Percentiles rank a stretch among this genome's conserved stretches.
Evolutionary conservation across 2,113 vertebrate genomes (phyloP).

Genomic region (Galemys pyrenaicus): DNA sequence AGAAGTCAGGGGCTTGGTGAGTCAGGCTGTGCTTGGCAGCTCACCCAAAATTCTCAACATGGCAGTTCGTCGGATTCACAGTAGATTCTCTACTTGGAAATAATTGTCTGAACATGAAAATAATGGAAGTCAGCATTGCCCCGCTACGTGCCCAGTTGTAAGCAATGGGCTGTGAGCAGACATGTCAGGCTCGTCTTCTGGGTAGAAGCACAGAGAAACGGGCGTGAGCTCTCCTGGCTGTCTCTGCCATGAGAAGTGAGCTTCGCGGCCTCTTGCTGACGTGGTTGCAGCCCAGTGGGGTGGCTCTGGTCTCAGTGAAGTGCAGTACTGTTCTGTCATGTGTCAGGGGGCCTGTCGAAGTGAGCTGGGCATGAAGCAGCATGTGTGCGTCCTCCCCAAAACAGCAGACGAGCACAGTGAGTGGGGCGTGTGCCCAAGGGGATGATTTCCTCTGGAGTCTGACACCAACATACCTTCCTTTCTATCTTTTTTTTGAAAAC

Average conservation of each 20-base stretch:
- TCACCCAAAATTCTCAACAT: no score
- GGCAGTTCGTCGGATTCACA: no score
- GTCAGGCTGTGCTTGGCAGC: no score
- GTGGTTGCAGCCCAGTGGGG: not conserved
- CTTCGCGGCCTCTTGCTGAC: not conserved
- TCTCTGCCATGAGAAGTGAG: not conserved
- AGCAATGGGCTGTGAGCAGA: not conserved
- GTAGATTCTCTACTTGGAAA: no score
- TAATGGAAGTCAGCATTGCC: not conserved
- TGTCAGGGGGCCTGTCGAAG: no score
- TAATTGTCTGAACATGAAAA: no score
- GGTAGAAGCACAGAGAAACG: not conserved
- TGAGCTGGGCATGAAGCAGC: not conserved
- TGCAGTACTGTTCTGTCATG: no score
- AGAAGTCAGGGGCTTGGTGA: no score
- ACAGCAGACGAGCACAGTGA: not conserved
- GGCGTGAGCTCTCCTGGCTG: not conserved
- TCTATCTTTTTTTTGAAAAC: no score
- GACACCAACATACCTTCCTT: not conserved
- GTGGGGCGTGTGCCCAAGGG: not conserved
- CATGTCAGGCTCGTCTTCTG: not conserved
- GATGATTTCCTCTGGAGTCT: not conserved
- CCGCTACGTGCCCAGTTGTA: not conserved
- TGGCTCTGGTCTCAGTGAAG: not conserved
- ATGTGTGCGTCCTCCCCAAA: not conserved